Evolutionary conservation across 2,888 invertebrate genomes (phyloP).

Genomic region (Patella ulyssiponensis): DNA sequence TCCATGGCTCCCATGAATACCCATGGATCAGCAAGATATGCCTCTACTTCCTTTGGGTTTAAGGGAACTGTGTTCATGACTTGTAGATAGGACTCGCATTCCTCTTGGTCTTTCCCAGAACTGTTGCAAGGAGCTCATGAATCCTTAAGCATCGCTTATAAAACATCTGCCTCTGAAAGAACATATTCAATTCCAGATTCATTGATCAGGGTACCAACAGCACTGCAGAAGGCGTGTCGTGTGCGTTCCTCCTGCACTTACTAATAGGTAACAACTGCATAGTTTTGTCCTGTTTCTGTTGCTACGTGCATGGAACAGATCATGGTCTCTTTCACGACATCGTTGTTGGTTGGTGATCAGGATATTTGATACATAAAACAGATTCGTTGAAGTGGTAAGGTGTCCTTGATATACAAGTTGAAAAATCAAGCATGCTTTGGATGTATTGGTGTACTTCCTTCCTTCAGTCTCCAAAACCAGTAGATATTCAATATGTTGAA

Average conservation of each 20-base stretch:
- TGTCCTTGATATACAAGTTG: constrained; percentile 18
- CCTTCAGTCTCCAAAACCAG: constrained; percentile 16
- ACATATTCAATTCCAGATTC: constrained; percentile 26
- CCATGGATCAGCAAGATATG: no score
- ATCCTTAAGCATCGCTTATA: constrained; percentile 28
- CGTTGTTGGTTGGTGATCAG: constrained; percentile 29
- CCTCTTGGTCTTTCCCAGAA: no score
- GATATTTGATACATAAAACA: constrained; percentile 32
- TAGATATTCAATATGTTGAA: constrained; percentile 3
- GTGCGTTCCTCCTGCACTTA: constrained; percentile 9
- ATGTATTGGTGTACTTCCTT: constrained; percentile 25
- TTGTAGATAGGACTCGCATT: neutral
- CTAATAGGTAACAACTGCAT: constrained; percentile 35
- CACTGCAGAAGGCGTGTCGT: constrained; percentile 25
- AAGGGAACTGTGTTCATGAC: neutral
- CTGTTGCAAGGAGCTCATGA: constrained; percentile 27
- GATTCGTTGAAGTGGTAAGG: constrained; percentile 27
- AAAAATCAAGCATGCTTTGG: constrained; percentile 26
- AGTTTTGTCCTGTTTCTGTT: constrained; percentile 27
- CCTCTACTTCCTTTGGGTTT: neutral
- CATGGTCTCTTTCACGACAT: constrained; percentile 29
- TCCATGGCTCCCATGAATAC: no score
- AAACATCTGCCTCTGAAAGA: constrained; percentile 29
- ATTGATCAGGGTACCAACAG: constrained; percentile 27
- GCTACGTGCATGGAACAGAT: constrained; percentile 24